Conservation (phyloP, 2,797 vertebrate species). For the Acanthurus tractus region DNA sequence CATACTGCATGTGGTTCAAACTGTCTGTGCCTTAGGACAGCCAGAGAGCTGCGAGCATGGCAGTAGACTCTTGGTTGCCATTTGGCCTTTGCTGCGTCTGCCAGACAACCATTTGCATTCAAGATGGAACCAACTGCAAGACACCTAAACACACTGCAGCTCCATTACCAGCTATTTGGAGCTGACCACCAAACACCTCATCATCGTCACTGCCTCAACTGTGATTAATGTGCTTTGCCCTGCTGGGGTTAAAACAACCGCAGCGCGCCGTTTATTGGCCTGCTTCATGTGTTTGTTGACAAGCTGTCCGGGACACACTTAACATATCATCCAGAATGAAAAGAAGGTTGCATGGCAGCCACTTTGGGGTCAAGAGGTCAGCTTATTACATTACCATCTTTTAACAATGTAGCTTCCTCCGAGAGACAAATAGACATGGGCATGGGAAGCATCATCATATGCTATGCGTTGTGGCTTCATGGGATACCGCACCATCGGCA, state of each 20-base stretch:
- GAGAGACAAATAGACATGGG: conserved; percentile 58
- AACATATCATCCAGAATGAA: conserved; percentile 79
- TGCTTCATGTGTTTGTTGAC: conserved; percentile 83
- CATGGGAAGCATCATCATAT: conserved; percentile 46
- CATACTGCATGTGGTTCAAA: background rate
- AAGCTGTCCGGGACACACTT: conserved; percentile 82
- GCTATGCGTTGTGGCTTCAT: conserved; percentile 54
- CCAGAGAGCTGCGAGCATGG: background rate
- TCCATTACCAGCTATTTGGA: conserved; percentile 66
- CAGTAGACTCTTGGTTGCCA: background rate
- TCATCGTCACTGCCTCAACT: conserved; percentile 71
- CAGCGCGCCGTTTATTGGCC: conserved; percentile 75
- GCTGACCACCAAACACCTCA: conserved; percentile 82
- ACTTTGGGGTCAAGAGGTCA: conserved; percentile 70
- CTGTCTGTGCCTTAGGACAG: background rate
- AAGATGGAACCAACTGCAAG: conserved; percentile 27
- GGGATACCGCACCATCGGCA: conserved; percentile 59
- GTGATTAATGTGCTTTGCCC: conserved; percentile 83
- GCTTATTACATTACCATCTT: conserved; percentile 85
- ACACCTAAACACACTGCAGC: conserved; percentile 49
- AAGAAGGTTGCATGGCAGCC: conserved; percentile 63
- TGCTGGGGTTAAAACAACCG: conserved; percentile 81
- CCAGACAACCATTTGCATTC: conserved; percentile 36
- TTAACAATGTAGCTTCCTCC: conserved; percentile 75
- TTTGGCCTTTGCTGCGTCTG: conserved; percentile 16